Base-by-base conservation (phyloP, 92 coral and sea anemone genomes). In the Heliopora coerulea region DNA sequence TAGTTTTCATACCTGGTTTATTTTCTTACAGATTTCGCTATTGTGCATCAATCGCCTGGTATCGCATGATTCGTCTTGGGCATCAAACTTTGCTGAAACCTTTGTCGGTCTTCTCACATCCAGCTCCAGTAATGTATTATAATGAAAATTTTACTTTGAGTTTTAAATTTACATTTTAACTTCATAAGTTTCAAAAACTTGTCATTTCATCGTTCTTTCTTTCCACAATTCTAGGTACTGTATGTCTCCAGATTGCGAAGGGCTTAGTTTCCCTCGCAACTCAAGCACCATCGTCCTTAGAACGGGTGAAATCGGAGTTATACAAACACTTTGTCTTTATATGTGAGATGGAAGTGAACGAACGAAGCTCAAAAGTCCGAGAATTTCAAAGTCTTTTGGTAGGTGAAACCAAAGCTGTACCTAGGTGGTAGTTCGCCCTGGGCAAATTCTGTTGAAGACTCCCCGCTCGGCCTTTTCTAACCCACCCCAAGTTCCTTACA, bases 221-320 rank as follows among this genome's bases (percentile, higher is more conserved):
- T 32, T 68, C 79, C 54, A 34, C 15, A 24, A n/a, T 20, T 37
- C 20, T 64, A 93, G 98, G 91, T 78, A 35, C 82, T 14, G 80
- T 87, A 17, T 88, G 93, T 48, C 87, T 93, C 35, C 91, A 85
- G 68, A 62, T 93, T n/a, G 91, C 96, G 52, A 91, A 82, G 65
- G 84, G 93, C 17, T 57, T 93, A 82, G 96, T 93, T 28, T 87
- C 96, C 73, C 80, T 93, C 69, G 95, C 96, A 83, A 93, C 96
- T 3, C 98, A 93, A 76, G 79, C 91, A 14, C 95, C 98, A 28
- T 69, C 84, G 27, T 88, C 72, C 30, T 90, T 93, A 34, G 84
- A 60, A 30, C 73, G 79, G 40, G 85, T 87, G 13, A 93, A 82
- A 46, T 52, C 78, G 14, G 96, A 89, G 58, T 68, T 89, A 14